phyloP scores from a whole-genome alignment of 2,113 vertebrate genomes.

The zebrafish (Danio rerio) region DNA sequence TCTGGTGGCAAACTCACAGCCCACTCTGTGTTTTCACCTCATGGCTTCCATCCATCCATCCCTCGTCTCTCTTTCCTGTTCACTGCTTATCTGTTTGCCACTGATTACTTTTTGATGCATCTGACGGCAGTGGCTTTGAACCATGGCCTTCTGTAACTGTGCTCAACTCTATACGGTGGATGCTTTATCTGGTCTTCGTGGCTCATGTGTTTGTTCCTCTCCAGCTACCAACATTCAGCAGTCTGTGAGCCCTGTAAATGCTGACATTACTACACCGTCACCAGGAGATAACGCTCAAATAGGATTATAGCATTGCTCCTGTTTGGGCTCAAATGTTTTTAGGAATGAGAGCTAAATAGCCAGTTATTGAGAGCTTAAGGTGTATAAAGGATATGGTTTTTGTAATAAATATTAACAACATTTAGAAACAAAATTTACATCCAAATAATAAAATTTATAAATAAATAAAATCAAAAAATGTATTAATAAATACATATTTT shows the following conservation, averaged over 20 bases:
- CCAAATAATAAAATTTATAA: too few species aligned
- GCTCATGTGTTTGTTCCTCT: slow-evolving; percentile 31
- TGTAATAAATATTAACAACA: too few species aligned
- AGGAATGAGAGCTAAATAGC: slow-evolving; percentile 15
- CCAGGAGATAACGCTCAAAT: slow-evolving; percentile 22
- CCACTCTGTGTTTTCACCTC: not conserved
- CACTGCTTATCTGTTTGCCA: slow-evolving; percentile 36
- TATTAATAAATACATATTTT: too few species aligned
- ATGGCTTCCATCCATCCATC: not conserved
- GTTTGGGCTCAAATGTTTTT: not conserved
- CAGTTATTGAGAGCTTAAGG: not conserved
- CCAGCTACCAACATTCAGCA: slow-evolving; percentile 7
- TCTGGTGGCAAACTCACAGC: not conserved
- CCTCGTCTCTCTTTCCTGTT: slow-evolving; percentile 7
- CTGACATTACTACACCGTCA: slow-evolving; percentile 7
- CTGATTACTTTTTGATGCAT: slow-evolving; percentile 45
- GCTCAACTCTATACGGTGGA: slow-evolving; percentile 6
- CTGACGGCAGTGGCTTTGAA: slow-evolving; percentile 32
- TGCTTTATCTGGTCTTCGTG: slow-evolving; percentile 31
- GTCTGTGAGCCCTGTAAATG: slow-evolving; percentile 37
- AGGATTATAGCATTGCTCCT: slow-evolving; percentile 28
- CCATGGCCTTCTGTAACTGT: slow-evolving; percentile 28
- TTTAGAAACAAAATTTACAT: too few species aligned
- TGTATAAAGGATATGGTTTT: too few species aligned
- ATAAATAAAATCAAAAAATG: too few species aligned